phyloP scores from a whole-genome alignment of 2,888 invertebrate genomes.

The Zootermopsis nevadensis region DNA sequence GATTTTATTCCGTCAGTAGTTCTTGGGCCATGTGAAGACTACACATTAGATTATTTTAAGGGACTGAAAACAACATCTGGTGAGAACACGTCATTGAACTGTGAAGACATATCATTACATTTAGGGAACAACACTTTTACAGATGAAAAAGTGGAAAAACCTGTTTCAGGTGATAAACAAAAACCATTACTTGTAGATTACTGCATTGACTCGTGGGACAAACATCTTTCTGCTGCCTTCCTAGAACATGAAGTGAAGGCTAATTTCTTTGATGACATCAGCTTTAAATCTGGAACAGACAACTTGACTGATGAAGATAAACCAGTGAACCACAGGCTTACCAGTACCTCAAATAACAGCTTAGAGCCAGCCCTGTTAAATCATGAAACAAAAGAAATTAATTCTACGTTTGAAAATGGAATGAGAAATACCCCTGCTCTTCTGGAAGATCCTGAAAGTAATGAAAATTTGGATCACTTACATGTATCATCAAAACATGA shows the following conservation, averaged over 20 bases:
- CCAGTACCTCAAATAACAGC: too few relatives aligned
- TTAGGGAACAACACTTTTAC: not conserved
- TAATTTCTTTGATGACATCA: not conserved
- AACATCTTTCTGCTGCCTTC: slow-evolving; percentile 28
- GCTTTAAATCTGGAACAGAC: not conserved
- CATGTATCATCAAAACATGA: too few relatives aligned
- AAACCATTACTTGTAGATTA: slow-evolving; percentile 3
- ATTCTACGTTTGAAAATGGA: too few relatives aligned
- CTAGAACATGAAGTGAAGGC: slow-evolving; percentile 10
- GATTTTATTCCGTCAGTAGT: slow-evolving; percentile 64
- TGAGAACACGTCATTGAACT: not conserved
- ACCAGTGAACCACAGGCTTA: not conserved
- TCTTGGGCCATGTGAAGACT: slow-evolving; percentile 70
- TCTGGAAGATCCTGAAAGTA: too few relatives aligned
- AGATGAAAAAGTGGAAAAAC: not conserved
- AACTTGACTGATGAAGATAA: slow-evolving; percentile 5
- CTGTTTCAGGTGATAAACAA: not conserved
- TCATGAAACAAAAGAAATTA: too few relatives aligned
- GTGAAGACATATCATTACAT: not conserved
- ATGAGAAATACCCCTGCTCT: too few relatives aligned
- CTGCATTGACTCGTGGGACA: slow-evolving; percentile 41
- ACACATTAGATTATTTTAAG: slow-evolving; percentile 67
- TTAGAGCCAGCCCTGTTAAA: too few relatives aligned
- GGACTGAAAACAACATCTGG: slow-evolving; percentile 65
- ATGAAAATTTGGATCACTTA: too few relatives aligned